phyloP scores from a whole-genome alignment of 2,888 invertebrate genomes.

The Nephrotoma flavescens region DNA sequence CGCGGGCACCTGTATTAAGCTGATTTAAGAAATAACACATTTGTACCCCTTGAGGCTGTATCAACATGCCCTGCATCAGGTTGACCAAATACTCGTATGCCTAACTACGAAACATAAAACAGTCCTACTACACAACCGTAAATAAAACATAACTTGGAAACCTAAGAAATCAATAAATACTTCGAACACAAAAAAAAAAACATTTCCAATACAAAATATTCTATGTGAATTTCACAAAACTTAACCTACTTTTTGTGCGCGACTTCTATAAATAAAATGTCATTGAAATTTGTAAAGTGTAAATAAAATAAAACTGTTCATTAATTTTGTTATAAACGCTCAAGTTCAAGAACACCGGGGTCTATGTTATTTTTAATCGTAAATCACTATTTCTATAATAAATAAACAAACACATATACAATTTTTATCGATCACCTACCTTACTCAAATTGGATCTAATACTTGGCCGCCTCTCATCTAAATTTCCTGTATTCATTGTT shows the following conservation, averaged over 20 bases:
- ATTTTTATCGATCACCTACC: background rate
- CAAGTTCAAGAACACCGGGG: background rate
- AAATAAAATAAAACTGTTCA: background rate
- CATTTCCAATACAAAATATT: background rate
- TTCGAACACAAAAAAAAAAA: background rate
- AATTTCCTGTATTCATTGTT: background rate
- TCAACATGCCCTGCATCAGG: no score
- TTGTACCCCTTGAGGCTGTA: no score
- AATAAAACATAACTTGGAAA: no score
- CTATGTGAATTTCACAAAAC: background rate
- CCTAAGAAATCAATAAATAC: no score
- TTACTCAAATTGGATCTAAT: background rate
- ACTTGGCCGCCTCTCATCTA: background rate
- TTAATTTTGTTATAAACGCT: background rate
- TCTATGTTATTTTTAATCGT: background rate
- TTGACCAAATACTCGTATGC: no score
- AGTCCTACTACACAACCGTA: no score
- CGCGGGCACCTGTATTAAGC: no score
- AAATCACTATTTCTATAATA: background rate
- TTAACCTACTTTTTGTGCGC: background rate
- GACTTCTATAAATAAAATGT: background rate
- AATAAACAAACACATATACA: background rate
- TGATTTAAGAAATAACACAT: no score
- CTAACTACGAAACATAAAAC: no score
- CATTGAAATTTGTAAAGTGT: background rate